A percentile compares a stretch with the other conserved stretches of the same genome.
Conservation (phyloP, 2,888 invertebrate genomes). For the Stegophylla sp. region DNA sequence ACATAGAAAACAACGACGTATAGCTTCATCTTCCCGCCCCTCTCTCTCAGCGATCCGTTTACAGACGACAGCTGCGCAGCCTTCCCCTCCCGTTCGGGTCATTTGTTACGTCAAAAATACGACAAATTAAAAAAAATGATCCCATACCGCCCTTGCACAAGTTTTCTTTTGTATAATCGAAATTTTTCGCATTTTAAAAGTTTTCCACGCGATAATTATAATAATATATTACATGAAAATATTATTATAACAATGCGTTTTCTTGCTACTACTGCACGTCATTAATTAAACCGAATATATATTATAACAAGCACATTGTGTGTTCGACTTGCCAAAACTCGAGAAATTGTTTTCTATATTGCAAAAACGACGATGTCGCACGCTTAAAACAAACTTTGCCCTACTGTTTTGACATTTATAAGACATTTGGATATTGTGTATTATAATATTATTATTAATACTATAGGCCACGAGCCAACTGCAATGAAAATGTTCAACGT, state of each 20-base stretch:
- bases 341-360: constrained; percentile 5
- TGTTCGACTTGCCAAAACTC: constrained; percentile 31
- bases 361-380: constrained; percentile 15
- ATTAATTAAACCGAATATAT: constrained; percentile 29
- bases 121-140: not conserved
- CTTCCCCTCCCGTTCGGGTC: not conserved
- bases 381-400: constrained; percentile 18
- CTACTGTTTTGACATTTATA: constrained; percentile 34
- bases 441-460: too few relatives aligned
- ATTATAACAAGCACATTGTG: too few relatives aligned
- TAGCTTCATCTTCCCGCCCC: not conserved
- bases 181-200: not conserved
- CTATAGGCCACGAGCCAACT: constrained; percentile 20
- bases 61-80: too few relatives aligned
- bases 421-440: constrained; percentile 23
- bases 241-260: constrained; percentile 19
- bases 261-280: constrained; percentile 15
- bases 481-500: constrained; percentile 14
- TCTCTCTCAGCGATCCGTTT: not conserved
- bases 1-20: constrained; percentile 9
- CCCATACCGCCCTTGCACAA: not conserved
- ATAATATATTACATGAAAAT: too few relatives aligned
- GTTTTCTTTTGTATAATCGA: not conserved
- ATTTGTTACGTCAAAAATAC: not conserved
- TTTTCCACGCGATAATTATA: constrained; percentile 17